Percentiles rank a stretch among this genome's conserved stretches.
Evolutionary conservation across 2,888 invertebrate species (phyloP).

Genomic region (Eupithecia abbreviata): DNA sequence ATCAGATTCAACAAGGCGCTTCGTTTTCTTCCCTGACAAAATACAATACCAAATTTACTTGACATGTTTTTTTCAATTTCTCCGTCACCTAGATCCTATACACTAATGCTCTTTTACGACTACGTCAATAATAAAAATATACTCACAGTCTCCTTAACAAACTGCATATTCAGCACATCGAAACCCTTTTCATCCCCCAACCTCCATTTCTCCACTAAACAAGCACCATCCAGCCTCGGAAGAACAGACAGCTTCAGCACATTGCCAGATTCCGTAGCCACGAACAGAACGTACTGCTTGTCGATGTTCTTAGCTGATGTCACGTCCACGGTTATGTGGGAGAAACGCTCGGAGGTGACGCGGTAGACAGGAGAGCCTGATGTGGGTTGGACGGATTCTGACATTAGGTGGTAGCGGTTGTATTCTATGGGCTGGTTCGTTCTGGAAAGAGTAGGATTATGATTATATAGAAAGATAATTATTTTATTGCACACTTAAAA

Average conservation of each 20-base stretch:
- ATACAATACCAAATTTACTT: neutral
- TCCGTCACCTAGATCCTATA: neutral
- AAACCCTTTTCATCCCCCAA: slow-evolving; percentile 83
- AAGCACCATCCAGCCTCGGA: slow-evolving; percentile 88
- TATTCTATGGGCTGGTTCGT: slow-evolving; percentile 84
- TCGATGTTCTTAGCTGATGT: slow-evolving; percentile 88
- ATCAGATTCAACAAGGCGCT: neutral
- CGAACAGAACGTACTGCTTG: slow-evolving; percentile 90
- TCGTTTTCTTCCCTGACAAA: neutral
- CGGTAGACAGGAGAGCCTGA: slow-evolving; percentile 88
- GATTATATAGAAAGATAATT: too few relatives aligned
- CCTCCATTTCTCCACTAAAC: slow-evolving; percentile 93
- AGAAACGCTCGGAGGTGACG: slow-evolving; percentile 88
- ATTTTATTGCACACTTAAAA: too few relatives aligned
- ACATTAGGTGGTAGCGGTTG: slow-evolving; percentile 93
- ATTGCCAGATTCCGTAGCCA: slow-evolving; percentile 89
- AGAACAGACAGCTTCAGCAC: slow-evolving; percentile 92
- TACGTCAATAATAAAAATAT: neutral
- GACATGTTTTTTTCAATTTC: neutral
- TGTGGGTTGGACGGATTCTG: slow-evolving; percentile 91
- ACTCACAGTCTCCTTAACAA: slow-evolving; percentile 90
- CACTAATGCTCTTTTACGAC: neutral
- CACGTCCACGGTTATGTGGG: slow-evolving; percentile 92
- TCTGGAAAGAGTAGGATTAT: slow-evolving; percentile 47
- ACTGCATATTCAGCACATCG: slow-evolving; percentile 88